phyloP scores from a whole-genome alignment of 2,888 invertebrate genomes.

The Caenorhabditis sinica region DNA sequence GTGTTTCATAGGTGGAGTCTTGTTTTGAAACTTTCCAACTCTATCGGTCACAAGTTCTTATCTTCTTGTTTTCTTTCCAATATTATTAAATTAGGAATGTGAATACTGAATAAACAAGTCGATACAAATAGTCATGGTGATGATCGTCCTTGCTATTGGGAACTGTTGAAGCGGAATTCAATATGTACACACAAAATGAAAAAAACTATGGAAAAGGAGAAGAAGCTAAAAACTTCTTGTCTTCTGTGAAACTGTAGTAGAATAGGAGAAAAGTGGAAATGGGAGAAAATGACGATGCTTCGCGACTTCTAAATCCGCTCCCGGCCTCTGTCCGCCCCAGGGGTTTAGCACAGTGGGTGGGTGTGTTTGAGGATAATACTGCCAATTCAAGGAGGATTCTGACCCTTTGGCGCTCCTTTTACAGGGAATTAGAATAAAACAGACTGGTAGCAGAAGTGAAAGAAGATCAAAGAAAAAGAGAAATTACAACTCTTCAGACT shows the following conservation, averaged over 20 bases:
- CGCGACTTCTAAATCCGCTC: constrained; percentile 58
- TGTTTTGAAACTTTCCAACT: constrained; percentile 26
- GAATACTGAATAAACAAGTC: constrained; percentile 21
- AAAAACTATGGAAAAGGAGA: background rate
- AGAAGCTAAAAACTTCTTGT: background rate
- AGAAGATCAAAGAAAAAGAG: constrained; percentile 6
- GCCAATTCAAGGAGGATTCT: constrained; percentile 56
- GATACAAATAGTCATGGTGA: constrained; percentile 23
- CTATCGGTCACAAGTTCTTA: constrained; percentile 15
- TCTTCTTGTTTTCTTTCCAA: background rate
- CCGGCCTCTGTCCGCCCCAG: constrained; percentile 62
- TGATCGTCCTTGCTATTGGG: background rate
- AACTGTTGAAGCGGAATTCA: constrained; percentile 42
- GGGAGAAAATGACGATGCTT: constrained; percentile 29
- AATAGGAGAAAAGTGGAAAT: constrained; percentile 3
- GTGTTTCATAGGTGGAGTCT: constrained; percentile 39
- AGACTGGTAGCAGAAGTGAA: background rate
- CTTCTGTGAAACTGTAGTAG: constrained; percentile 14
- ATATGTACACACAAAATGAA: constrained; percentile 29
- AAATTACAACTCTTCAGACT: constrained; percentile 14
- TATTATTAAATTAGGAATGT: constrained; percentile 42
- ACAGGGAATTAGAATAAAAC: constrained; percentile 29
- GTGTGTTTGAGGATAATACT: constrained; percentile 63
- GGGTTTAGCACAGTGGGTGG: constrained; percentile 67
- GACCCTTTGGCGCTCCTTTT: constrained; percentile 40